phyloP scores from a whole-genome alignment of 64 coral and sea anemone species.

The Montipora efflorescens region DNA sequence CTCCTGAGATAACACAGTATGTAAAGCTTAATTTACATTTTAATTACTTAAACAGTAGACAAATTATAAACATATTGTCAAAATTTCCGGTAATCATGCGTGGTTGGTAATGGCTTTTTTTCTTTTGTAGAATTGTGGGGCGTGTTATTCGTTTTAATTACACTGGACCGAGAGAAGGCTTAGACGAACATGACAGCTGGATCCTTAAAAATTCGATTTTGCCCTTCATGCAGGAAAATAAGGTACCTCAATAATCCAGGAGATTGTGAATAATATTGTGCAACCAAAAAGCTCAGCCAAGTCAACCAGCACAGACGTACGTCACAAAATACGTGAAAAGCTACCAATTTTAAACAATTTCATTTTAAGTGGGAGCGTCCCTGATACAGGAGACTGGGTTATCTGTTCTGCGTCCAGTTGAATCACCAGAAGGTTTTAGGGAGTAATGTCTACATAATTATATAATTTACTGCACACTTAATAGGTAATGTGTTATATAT shows the following conservation, averaged over 20 bases:
- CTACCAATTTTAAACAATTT: too few relatives aligned
- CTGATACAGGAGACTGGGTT: too few relatives aligned
- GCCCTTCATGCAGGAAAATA: conserved; percentile 14
- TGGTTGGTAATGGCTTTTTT: background rate
- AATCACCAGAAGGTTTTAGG: too few relatives aligned
- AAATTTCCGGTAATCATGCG: background rate
- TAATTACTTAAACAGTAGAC: background rate
- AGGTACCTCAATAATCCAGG: conserved; percentile 11
- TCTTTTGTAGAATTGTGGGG: background rate
- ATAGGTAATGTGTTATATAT: too few relatives aligned
- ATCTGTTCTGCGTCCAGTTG: too few relatives aligned
- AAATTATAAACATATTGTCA: background rate
- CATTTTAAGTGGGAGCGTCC: too few relatives aligned
- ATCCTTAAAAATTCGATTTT: background rate
- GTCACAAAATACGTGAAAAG: too few relatives aligned
- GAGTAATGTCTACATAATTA: background rate
- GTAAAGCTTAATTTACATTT: background rate
- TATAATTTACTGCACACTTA: background rate
- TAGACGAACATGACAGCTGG: background rate
- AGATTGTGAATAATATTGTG: background rate
- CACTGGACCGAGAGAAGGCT: background rate
- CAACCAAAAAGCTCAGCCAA: background rate
- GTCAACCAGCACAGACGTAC: too few relatives aligned
- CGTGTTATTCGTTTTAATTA: conserved; percentile 9
- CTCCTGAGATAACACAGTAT: conserved; percentile 27